These are phyloP conservation scores for Globia sparganii DNA, from an alignment of 2,888 invertebrate genomes.

Conservation along the genomic window DNA sequence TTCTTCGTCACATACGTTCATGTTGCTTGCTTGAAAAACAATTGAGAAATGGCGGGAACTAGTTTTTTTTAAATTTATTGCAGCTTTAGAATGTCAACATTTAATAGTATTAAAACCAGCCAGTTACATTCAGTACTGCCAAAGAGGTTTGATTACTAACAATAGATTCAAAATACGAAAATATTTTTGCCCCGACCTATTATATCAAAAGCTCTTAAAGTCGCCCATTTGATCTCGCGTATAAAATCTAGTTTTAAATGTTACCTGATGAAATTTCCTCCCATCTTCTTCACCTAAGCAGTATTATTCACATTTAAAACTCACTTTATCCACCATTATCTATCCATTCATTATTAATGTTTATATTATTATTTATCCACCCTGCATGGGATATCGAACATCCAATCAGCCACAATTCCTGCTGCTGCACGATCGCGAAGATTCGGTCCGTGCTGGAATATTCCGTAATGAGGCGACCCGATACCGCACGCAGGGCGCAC, in stretches of 20 bases:
- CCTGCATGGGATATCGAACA: conserved; percentile 33
- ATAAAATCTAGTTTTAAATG: neutral
- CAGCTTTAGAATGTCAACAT: too few relatives aligned
- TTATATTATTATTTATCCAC: neutral
- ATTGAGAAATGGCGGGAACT: too few relatives aligned
- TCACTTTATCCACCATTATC: neutral
- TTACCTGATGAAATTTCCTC: neutral
- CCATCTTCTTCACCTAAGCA: neutral
- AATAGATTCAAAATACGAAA: too few relatives aligned
- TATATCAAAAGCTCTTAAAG: neutral
- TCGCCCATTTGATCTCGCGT: neutral
- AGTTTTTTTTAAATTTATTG: too few relatives aligned
- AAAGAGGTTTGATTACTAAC: too few relatives aligned
- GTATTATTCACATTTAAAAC: neutral
- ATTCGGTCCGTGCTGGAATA: conserved; percentile 22
- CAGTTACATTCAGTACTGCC: too few relatives aligned
- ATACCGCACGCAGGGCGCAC: conserved; percentile 39
- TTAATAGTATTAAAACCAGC: too few relatives aligned
- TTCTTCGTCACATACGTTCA: too few relatives aligned
- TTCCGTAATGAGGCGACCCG: conserved; percentile 59
- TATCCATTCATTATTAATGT: neutral
- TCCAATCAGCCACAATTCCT: conserved; percentile 24
- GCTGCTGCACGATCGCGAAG: conserved; percentile 10
- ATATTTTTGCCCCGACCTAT: too few relatives aligned
- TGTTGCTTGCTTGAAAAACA: too few relatives aligned